Base-by-base conservation (phyloP, 2,888 invertebrate genomes). In the Papilio demoleus region DNA sequence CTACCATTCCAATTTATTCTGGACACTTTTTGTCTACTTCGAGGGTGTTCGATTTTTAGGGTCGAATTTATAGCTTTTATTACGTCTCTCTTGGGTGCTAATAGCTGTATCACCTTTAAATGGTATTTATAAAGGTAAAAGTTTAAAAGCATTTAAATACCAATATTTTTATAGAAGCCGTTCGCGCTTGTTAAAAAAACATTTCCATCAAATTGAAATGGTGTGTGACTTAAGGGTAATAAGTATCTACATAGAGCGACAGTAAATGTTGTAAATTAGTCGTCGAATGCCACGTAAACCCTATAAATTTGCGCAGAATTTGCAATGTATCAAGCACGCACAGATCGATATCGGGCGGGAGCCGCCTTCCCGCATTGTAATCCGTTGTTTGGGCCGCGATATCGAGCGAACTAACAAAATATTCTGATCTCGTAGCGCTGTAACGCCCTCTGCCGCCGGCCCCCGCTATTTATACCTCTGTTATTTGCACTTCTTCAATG, bases 401-500 rank as follows among this genome's bases (percentile, higher is more conserved):
- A 83, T 83, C 77, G 74, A 79, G 79, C 77, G 82, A 80, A 78
- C 81, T 81, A 82, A 87, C 89, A 90, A 90, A 90, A 90, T 92
- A 93, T 93, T 93, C 93, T 81, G 89, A 86, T 91, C 92, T 92
- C 93, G 93, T 93, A 86, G 85, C 83, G 78, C 84, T 85, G 89
- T 90, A 90, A 92, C 90, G 90, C 89, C 92, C 90, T 88, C 84
- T 79, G 82, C 81, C 81, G 81, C 81, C 86, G 87, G 86, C 89
- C 91, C 89, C 86, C 81, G 84, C 92, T 90, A 90, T 92, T 93
- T 93, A 92, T 93, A 90, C 92, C 91, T 86, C 89, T 84, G 90
- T 93, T 93, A 93, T 93, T 92, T 93, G 90, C 93, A 93, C 93
- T 93, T 92, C 93, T 93, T 93, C 93, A 93, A 91, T 93, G 93